Base-by-base conservation (phyloP, 2,888 invertebrate genomes). In the Biston stratarius region DNA sequence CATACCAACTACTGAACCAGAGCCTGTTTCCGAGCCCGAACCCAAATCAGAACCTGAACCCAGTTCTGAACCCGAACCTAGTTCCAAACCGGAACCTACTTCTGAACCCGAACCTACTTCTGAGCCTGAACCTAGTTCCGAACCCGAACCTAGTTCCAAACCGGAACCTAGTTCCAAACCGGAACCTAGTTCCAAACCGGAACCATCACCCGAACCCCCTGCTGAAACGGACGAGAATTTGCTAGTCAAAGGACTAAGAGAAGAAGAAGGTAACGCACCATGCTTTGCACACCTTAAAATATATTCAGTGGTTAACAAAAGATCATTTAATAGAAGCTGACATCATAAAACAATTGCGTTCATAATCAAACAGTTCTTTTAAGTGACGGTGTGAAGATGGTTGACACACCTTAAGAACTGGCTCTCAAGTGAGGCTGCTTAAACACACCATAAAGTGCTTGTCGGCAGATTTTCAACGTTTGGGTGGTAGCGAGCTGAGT, bases 211-310 rank as follows among this genome's bases (percentile, higher is more conserved):
- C 5, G 77, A 80, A 75, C 81, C 90, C 42, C 53, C 66, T 65
- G 85, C 94, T 0, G 86, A 89, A 61, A 86, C 93, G 0, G 88
- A 92, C 0, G 91, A 89, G 84, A 88, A 82, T 81, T 90, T 94
- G 84, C 88, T 92, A 86, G 94, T 94, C 82, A 94, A 92, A 83
- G 94, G 94, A 87, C 90, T 94, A 76, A 88, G 76, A 78, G 92
- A 93, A 82, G 91, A 93, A 76, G 83, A 89, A 93, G 94, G 94
- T 94, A 92, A 93, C 78, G 88, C 91, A 89, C 88, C 70, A 70
- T 61, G 89, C 90, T 91, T 91, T 72, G 90, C 89, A 85, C 83
- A 74, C 58, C 3, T 8, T 57, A 67, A 62, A 14, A 48, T 67
- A 63, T 45, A 33, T 68, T 64, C 67, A 68, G 67, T 68, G 56